Base-by-base conservation (phyloP, 2,888 invertebrate genomes). In the Ferdinandea cuprea region DNA sequence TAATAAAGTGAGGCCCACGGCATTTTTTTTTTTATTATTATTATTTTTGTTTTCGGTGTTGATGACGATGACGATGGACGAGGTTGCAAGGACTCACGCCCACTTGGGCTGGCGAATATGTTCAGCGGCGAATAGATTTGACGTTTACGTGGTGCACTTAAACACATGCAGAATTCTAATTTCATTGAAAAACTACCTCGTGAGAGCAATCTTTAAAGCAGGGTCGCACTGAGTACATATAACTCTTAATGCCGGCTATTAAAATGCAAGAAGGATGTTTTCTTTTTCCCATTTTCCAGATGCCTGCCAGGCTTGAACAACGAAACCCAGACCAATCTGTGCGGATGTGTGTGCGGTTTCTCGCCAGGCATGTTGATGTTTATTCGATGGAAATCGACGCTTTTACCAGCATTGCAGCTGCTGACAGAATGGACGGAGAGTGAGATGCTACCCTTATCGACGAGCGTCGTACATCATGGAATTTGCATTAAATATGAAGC, bases 1-100 rank as follows among this genome's bases (percentile, higher is more conserved):
- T 66, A 81, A 76, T 81, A 81, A 76, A 71, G 59, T 65, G 46
- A 59, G 52, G 54, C 76, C 71, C 42, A 25, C 15, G 65, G 76
- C 65, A 58, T 73, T 71, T 54, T 74, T 69, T 52, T 76, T 3
- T 35, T 7, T n/a, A n/a, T n/a, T n/a, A n/a, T 35, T 35, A 11
- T 35, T 32, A 32, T 32, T 32, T 7, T 32, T 11, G 3, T 35
- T 8, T 6, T 35, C 11, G 68, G 56, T 74, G 73, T 50, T 50
- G 68, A 44, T 73, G 73, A 56, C 73, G 65, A 66, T 71, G 58
- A 52, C 76, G 76, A 76, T 54, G 63, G 68, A 44, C 59, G 69
- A 56, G 50, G 37, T 63, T 44, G 25, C 7, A 61, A 46, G 40
- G 46, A 68, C 48, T 48, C 28, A 9, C 52, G 30, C 50, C 9